Conservation (phyloP, 2,888 invertebrate genomes). For the Galerucella calmariensis region DNA sequence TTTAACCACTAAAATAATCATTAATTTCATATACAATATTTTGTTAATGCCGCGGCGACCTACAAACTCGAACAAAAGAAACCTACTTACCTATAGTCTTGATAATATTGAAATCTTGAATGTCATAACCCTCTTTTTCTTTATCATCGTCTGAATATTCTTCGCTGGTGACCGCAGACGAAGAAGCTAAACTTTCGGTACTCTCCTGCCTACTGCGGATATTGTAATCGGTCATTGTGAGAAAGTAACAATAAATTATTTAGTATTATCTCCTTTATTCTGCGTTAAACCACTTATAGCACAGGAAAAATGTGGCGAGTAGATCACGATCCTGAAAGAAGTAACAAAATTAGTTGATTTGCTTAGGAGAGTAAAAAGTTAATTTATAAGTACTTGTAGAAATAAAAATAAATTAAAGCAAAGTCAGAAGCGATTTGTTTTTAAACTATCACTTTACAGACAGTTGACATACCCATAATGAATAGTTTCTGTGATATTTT, state of each 20-base stretch:
- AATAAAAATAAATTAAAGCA: too few species aligned
- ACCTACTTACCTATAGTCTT: conserved; percentile 85
- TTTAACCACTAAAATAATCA: too few species aligned
- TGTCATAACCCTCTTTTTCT: conserved; percentile 66
- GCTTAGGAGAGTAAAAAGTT: background rate
- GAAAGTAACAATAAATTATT: conserved; percentile 35
- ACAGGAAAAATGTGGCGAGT: conserved; percentile 3
- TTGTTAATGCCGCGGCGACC: background rate
- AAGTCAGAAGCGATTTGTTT: too few species aligned
- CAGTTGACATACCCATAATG: too few species aligned
- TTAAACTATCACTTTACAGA: too few species aligned
- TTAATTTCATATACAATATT: background rate
- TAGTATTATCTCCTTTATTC: conserved; percentile 10
- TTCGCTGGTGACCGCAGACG: conserved; percentile 64
- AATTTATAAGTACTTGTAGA: too few species aligned
- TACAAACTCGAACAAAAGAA: conserved; percentile 15
- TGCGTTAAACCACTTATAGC: conserved; percentile 17
- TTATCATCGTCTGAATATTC: conserved; percentile 68
- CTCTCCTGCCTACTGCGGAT: conserved; percentile 61
- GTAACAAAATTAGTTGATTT: background rate
- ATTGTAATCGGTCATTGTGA: conserved; percentile 55
- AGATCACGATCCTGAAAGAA: background rate
- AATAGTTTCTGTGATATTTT: too few species aligned
- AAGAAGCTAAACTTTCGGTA: conserved; percentile 61
- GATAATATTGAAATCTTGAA: conserved; percentile 86